Base-by-base conservation (phyloP, 1,140 invertebrate species). In the Brevipalpus yothersi region DNA sequence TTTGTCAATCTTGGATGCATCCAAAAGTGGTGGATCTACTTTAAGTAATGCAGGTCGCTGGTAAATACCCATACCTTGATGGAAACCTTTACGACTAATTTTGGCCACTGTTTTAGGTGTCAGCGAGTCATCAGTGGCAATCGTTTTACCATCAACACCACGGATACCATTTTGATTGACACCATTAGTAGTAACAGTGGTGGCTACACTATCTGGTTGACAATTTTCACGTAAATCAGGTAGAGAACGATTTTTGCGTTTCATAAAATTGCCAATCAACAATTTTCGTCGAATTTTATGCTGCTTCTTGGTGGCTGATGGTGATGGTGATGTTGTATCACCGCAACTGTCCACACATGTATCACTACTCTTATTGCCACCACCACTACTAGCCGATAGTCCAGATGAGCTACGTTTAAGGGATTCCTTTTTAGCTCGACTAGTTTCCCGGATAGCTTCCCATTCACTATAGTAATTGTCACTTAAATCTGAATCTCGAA, bases 161-260 rank as follows among this genome's bases (percentile, higher is more conserved):
- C 31, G 31, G 31, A 15, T 7, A 47, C 17, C 45, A 21, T 19
- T 23, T 3, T 12, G 21, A 15, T 15, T 53, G 11, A 12, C 23
- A 31, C 12, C 8, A 55, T 39, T 31, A 45, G 4, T 53, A 7
- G n/a, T 19, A 8, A 15, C 8, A 2, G 49, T 9, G n/a, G 40
- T 54, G 21, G n/a, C 47, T 4, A 21, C 41, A 11, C 8, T 5
- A 31, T 59, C 11, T 15, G 21, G 19, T 21, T 51, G 13, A 43
- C 7, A 51, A 1, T 67, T 67, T 62, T 87, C 84, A 2, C 86
- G 79, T 17, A 91, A 72, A 75, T 91, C 87, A 1, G 87, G 87
- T 82, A 91, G 85, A 60, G 84, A 88, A 62, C 85, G 74, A 69
- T 91, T 91, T 70, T 90, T 91, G 41, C 86, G 74, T 63, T 81